Conservation (phyloP, 2,888 invertebrate genomes). For the Tachina grossa region DNA sequence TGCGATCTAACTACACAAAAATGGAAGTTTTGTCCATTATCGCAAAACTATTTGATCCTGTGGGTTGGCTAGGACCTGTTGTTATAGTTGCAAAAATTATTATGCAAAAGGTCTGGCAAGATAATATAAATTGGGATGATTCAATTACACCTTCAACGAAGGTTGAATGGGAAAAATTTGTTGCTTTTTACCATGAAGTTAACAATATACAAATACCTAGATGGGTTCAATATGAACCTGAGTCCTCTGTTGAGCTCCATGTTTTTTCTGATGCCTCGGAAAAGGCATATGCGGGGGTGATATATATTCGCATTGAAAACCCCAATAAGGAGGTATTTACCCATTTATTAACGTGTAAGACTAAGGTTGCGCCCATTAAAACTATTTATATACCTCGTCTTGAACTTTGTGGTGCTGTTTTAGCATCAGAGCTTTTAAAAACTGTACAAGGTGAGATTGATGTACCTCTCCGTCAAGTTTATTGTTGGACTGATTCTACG, state of each 20-base stretch:
- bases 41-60: neutral
- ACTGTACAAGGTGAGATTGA: neutral
- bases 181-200: neutral
- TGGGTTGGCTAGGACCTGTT: neutral
- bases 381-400: no score
- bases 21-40: neutral
- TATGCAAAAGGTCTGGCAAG: no score
- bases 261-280: neutral
- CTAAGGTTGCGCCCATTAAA: neutral
- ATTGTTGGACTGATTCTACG: neutral
- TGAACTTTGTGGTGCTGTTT: no score
- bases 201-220: neutral
- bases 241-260: neutral
- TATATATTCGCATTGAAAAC: neutral
- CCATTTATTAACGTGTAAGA: neutral
- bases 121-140: no score
- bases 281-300: neutral
- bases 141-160: neutral
- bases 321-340: neutral
- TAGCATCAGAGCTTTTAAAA: no score
- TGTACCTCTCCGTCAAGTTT: neutral
- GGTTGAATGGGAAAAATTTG: neutral
- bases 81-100: neutral
- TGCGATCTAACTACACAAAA: neutral
- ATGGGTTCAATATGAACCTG: neutral